A percentile compares a stretch with the other conserved stretches of the same genome.
Evolutionary conservation across 2,888 invertebrate species (phyloP).

Genomic region (Euzophera pinguis): DNA sequence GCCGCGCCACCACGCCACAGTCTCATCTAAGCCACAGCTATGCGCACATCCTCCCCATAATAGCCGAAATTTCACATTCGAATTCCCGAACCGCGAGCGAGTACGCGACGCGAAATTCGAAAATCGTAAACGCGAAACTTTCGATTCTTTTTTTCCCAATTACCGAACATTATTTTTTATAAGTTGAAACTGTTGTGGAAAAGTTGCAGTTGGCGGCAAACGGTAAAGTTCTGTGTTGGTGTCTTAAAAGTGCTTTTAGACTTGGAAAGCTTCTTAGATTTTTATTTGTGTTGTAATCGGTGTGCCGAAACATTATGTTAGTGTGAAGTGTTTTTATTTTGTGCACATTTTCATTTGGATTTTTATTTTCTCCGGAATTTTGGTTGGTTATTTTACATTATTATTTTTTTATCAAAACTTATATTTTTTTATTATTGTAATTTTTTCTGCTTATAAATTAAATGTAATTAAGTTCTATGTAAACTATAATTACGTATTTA

Average conservation of each 20-base stretch:
- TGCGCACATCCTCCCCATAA: conserved; percentile 76
- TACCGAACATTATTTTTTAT: conserved; percentile 27
- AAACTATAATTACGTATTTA: not conserved
- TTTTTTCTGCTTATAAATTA: not conserved
- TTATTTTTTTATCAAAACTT: conserved; percentile 35
- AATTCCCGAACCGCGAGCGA: conserved; percentile 55
- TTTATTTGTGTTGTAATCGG: conserved; percentile 56
- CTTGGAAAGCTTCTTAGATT: conserved; percentile 60
- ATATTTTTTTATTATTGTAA: conserved; percentile 20
- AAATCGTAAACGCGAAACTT: conserved; percentile 46
- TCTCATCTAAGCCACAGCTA: conserved; percentile 79
- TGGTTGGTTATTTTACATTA: conserved; percentile 67
- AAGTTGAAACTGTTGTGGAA: conserved; percentile 37
- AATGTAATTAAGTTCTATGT: not conserved
- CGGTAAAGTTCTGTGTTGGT: conserved; percentile 75
- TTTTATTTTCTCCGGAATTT: conserved; percentile 70
- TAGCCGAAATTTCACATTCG: conserved; percentile 67
- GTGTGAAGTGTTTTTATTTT: conserved; percentile 74
- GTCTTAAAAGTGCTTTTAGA: conserved; percentile 61
- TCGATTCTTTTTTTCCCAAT: conserved; percentile 26
- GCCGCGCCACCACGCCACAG: conserved; percentile 71
- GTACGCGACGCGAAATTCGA: conserved; percentile 61
- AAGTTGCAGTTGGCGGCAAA: conserved; percentile 68
- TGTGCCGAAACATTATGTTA: conserved; percentile 63
- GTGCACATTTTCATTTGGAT: conserved; percentile 75